These are phyloP conservation scores for Desoria tigrina DNA, from an alignment of 2,888 invertebrate genomes.

Conservation along the genomic window DNA sequence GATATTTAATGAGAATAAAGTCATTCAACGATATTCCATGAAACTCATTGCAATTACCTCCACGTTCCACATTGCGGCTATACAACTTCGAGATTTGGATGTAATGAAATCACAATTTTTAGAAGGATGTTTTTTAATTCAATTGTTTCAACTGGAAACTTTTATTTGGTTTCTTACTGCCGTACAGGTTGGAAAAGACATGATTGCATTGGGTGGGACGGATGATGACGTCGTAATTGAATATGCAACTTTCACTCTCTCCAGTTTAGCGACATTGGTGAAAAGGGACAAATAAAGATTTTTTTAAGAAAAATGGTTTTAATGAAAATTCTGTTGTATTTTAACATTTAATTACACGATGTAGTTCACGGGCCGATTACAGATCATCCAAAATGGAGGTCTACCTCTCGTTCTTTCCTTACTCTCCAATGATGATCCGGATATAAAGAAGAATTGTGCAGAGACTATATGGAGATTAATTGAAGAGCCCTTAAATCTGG, in stretches of 20 bases:
- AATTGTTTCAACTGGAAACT: neutral
- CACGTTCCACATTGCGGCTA: slow-evolving; percentile 34
- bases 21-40: slow-evolving; percentile 45
- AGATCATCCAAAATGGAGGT: slow-evolving; percentile 43
- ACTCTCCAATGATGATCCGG: slow-evolving; percentile 38
- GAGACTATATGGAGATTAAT: slow-evolving; percentile 46
- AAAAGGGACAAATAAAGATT: no score
- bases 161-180: neutral
- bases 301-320: neutral
- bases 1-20: slow-evolving; percentile 35
- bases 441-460: slow-evolving; percentile 43
- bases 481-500: slow-evolving; percentile 46
- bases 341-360: neutral
- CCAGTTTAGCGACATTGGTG: slow-evolving; percentile 41
- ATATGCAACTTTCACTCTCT: slow-evolving; percentile 36
- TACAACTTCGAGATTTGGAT: slow-evolving; percentile 36
- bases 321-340: neutral
- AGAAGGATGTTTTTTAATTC: no score
- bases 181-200: slow-evolving; percentile 35
- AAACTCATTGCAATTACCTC: slow-evolving; percentile 45
- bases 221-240: slow-evolving; percentile 46
- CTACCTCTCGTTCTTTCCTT: slow-evolving; percentile 30
- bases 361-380: slow-evolving; percentile 44
- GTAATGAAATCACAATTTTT: no score
- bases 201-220: slow-evolving; percentile 28